Conservation (phyloP, 1,140 invertebrate genomes). For the Ladona fulva region DNA sequence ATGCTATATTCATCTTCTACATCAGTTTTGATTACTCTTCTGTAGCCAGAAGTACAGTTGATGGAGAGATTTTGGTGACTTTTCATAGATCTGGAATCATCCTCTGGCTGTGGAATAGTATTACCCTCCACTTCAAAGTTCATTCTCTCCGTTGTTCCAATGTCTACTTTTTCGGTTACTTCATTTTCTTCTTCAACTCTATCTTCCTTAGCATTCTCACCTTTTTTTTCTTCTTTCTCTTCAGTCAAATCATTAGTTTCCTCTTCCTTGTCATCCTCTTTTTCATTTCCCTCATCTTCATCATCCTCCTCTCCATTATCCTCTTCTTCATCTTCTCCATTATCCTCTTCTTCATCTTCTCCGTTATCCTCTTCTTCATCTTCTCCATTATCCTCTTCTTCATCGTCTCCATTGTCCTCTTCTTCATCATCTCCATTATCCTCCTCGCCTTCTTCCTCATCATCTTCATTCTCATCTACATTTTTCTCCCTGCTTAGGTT, state of each 20-base stretch:
- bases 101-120: not conserved
- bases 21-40: not conserved
- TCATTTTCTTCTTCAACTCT: not conserved
- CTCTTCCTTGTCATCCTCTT: not conserved
- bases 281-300: not conserved
- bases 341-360: not conserved
- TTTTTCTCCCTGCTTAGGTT: not conserved
- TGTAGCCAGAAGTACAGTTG: not conserved
- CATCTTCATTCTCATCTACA: not conserved
- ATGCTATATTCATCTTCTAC: not conserved
- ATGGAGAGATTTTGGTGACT: too few relatives aligned
- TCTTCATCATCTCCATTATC: not conserved
- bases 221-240: not conserved
- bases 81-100: not conserved
- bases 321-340: not conserved
- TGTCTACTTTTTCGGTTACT: not conserved
- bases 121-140: not conserved
- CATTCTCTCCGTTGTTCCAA: not conserved
- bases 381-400: not conserved
- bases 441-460: not conserved
- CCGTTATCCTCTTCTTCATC: not conserved
- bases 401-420: not conserved
- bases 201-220: not conserved
- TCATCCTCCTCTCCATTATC: not conserved
- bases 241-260: too few relatives aligned